These are phyloP conservation scores for Amphipoea oculea DNA, from an alignment of 2,888 invertebrate species.

Conservation along the genomic window DNA sequence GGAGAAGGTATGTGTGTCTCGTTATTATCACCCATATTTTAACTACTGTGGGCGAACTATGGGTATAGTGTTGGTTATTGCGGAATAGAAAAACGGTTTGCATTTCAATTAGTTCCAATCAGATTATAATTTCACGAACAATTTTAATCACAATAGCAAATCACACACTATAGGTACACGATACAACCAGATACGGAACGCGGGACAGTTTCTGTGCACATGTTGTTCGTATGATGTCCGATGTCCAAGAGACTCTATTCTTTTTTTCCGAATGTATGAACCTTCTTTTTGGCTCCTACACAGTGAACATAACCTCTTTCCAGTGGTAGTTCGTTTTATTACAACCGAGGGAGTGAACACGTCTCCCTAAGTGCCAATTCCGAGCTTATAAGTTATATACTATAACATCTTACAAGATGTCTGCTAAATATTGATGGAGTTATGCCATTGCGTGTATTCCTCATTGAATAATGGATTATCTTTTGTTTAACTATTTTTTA, in stretches of 20 bases:
- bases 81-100: no score
- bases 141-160: no score
- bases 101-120: no score
- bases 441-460: not conserved
- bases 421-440: constrained; percentile 59
- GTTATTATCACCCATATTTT: no score
- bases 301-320: constrained; percentile 49
- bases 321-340: constrained; percentile 63
- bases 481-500: not conserved
- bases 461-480: not conserved
- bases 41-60: no score
- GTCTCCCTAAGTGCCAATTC: constrained; percentile 68
- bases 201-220: no score
- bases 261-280: not conserved
- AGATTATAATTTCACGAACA: no score
- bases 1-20: no score
- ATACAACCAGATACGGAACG: no score
- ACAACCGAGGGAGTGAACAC: constrained; percentile 59
- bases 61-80: no score
- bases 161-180: no score
- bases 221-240: no score
- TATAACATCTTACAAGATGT: constrained; percentile 54
- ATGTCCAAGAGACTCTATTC: not conserved
- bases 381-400: constrained; percentile 59
- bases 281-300: constrained; percentile 32